Percentiles rank a stretch among this genome's conserved stretches.
Evolutionary conservation across 2,888 invertebrate genomes (phyloP).

Genomic region (Tenthredo livida): DNA sequence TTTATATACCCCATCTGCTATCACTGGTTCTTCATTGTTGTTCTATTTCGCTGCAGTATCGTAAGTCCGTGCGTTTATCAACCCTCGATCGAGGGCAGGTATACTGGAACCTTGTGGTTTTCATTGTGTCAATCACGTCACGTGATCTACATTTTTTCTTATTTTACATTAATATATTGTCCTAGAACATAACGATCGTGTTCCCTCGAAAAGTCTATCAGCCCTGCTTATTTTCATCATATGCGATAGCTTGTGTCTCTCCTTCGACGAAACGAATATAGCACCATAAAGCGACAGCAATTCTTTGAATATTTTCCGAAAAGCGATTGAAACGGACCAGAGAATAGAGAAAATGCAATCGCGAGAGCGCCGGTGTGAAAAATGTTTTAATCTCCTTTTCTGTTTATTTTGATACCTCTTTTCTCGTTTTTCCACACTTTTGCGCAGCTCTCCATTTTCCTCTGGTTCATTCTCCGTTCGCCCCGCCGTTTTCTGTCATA

Average conservation of each 20-base stretch:
- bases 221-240: not conserved
- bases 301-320: not conserved
- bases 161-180: not conserved
- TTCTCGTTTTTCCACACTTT: conserved; percentile 1
- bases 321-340: not conserved
- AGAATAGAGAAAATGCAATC: conserved; percentile 35
- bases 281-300: not conserved
- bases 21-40: not conserved
- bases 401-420: conserved; percentile 15
- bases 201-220: not conserved
- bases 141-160: not conserved
- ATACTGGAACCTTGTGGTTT: not conserved
- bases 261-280: not conserved
- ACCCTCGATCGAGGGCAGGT: not conserved
- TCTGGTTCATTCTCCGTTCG: conserved; percentile 19
- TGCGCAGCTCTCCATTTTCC: not conserved
- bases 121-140: not conserved
- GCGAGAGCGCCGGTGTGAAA: not conserved
- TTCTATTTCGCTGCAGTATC: not conserved
- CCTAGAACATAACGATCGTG: not conserved
- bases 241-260: not conserved
- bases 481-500: conserved; percentile 40
- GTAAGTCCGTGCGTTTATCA: not conserved
- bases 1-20: not conserved
- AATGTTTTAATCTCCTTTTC: conserved; percentile 18